A percentile compares a stretch with the other conserved stretches of the same genome.
phyloP scores from a whole-genome alignment of 2,113 vertebrate species.

The Oplegnathus fasciatus region DNA sequence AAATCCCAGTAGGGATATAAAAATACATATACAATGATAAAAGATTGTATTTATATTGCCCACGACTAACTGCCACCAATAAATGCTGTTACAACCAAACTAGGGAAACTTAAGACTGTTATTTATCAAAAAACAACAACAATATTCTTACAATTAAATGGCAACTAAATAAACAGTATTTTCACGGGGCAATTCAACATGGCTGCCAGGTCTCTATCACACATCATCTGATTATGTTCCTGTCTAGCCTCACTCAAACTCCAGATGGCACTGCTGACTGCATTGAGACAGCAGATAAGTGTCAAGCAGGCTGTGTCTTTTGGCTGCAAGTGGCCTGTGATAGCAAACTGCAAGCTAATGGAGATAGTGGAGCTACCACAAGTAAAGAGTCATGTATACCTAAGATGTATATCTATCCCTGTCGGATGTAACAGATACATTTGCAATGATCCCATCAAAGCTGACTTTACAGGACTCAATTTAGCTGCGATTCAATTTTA shows the following conservation, averaged over 20 bases:
- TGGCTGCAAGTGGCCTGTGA: constrained; percentile 12
- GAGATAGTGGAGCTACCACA: background rate
- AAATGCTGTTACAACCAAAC: background rate
- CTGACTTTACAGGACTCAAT: background rate
- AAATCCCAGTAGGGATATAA: background rate
- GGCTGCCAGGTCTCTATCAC: constrained; percentile 18
- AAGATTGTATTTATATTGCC: background rate
- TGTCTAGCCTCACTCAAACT: constrained; percentile 28
- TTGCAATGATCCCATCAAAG: background rate
- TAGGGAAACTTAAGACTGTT: background rate
- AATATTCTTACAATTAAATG: background rate
- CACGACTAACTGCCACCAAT: background rate
- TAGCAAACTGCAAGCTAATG: background rate
- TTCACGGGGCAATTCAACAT: background rate
- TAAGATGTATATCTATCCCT: background rate
- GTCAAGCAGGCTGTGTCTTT: constrained; percentile 12
- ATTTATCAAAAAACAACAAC: background rate
- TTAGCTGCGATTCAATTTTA: background rate
- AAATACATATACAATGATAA: background rate
- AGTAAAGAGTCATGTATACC: background rate
- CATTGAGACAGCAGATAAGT: constrained; percentile 9
- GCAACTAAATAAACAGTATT: background rate
- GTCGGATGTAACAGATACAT: background rate
- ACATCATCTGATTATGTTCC: constrained; percentile 26
- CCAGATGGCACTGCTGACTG: constrained; percentile 45